These are phyloP conservation scores for Saccostrea cuccullata DNA, from an alignment of 1,140 invertebrate species.

Conservation along the genomic window DNA sequence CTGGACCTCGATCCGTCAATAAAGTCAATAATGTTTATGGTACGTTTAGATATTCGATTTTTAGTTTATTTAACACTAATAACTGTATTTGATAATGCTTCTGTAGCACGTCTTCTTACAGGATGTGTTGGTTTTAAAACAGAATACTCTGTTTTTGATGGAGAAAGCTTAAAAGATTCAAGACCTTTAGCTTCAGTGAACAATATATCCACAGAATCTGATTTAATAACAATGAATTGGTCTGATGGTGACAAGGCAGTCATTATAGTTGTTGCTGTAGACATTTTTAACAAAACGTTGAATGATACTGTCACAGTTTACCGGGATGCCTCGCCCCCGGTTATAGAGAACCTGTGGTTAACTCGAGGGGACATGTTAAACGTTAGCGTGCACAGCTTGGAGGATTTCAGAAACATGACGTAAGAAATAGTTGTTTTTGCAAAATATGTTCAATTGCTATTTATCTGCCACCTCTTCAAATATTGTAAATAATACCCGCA, in stretches of 20 bases:
- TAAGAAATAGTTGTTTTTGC: neutral
- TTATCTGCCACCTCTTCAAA: too few relatives aligned
- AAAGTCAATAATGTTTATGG: slow-evolving; percentile 53
- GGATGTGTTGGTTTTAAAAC: slow-evolving; percentile 51
- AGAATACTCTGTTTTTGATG: slow-evolving; percentile 33
- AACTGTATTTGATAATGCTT: too few relatives aligned
- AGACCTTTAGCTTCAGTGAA: slow-evolving; percentile 41
- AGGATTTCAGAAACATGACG: slow-evolving; percentile 25
- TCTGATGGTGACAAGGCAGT: slow-evolving; percentile 45
- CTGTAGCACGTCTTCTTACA: neutral
- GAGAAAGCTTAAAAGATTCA: slow-evolving; percentile 31
- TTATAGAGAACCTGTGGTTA: slow-evolving; percentile 53
- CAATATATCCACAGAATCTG: slow-evolving; percentile 45
- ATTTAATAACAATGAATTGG: slow-evolving; percentile 44
- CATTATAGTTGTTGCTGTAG: slow-evolving; percentile 36
- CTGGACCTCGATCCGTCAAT: slow-evolving; percentile 49
- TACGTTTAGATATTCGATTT: neutral
- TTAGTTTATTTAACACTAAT: too few relatives aligned
- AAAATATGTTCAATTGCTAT: too few relatives aligned
- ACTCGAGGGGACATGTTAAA: slow-evolving; percentile 43
- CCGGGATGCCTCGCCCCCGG: slow-evolving; percentile 45
- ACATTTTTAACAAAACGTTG: slow-evolving; percentile 33
- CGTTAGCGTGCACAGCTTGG: slow-evolving; percentile 43
- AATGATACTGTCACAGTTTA: slow-evolving; percentile 46
- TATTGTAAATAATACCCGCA: too few relatives aligned